phyloP scores from a whole-genome alignment of 2,888 invertebrate species.

The Hesperia comma region DNA sequence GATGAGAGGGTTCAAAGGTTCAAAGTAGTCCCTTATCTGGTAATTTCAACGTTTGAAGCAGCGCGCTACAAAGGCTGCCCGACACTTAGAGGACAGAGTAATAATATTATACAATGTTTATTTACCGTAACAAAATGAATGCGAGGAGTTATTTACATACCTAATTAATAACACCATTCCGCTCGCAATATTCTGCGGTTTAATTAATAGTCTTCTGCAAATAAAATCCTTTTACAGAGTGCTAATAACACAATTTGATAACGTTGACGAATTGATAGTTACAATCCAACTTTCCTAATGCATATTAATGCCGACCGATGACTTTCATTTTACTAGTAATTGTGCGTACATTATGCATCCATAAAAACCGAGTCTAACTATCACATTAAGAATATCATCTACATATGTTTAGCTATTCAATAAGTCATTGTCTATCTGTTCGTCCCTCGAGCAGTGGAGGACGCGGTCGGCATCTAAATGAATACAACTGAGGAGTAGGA shows the following conservation, averaged over 20 bases:
- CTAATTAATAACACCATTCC: background rate
- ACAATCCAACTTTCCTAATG: constrained; percentile 16
- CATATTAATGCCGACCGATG: constrained; percentile 7
- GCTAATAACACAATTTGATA: background rate
- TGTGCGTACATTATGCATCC: constrained; percentile 17
- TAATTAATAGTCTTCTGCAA: background rate
- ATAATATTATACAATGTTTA: no score
- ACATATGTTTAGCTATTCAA: constrained; percentile 35
- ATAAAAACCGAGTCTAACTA: constrained; percentile 19
- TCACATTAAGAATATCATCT: constrained; percentile 29
- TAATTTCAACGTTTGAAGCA: no score
- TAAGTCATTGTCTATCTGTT: constrained; percentile 35
- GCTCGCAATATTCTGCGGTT: background rate
- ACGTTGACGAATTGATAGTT: constrained; percentile 1
- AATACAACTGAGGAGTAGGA: constrained; percentile 40
- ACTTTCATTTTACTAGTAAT: constrained; percentile 6
- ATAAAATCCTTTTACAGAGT: background rate
- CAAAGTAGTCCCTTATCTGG: no score
- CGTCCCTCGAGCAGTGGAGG: constrained; percentile 33
- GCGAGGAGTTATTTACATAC: background rate
- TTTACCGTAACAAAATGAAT: no score
- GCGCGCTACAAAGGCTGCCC: no score
- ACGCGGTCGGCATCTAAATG: constrained; percentile 56
- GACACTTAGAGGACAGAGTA: no score
- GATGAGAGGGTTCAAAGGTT: no score